Evolutionary conservation across 2,797 vertebrate species (phyloP).

Genomic region (Pachyuromys duprasi): DNA sequence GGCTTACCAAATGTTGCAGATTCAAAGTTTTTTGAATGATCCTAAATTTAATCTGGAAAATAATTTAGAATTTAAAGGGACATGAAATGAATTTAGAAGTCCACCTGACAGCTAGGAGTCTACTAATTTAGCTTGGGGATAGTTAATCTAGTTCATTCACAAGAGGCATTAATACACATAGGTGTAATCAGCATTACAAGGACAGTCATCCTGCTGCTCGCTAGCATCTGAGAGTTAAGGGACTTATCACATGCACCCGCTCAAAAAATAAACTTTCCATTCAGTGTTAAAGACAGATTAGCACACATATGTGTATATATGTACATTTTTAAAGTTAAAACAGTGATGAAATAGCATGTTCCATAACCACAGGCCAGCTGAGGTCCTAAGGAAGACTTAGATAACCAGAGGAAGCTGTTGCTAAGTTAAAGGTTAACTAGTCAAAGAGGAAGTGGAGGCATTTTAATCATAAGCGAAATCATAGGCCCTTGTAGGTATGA

Average conservation of each 20-base stretch:
- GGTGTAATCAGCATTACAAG: not conserved
- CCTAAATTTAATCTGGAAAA: conserved; percentile 18
- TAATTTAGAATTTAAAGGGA: conserved; percentile 45
- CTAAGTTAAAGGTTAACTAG: conserved; percentile 35
- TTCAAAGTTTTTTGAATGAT: not conserved
- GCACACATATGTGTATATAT: conserved; percentile 28
- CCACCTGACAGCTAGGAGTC: not conserved
- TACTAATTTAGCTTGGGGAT: not conserved
- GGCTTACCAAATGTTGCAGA: not conserved
- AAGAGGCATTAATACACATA: not conserved
- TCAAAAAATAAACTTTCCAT: conserved; percentile 15
- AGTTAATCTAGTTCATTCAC: not conserved
- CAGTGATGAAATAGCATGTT: conserved; percentile 7
- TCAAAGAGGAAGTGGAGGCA: not conserved
- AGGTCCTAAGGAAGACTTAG: not conserved
- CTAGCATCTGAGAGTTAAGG: conserved; percentile 18
- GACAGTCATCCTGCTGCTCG: not conserved
- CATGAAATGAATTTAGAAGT: not conserved
- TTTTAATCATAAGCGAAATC: not conserved
- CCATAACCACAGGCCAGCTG: not conserved
- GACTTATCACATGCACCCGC: not conserved
- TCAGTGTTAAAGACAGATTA: conserved; percentile 21
- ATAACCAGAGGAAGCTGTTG: conserved; percentile 1
- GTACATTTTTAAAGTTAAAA: not conserved
- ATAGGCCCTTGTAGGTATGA: not conserved